A percentile compares a stretch with the other conserved stretches of the same genome.
Evolutionary conservation across 2,113 vertebrate genomes (phyloP).

Genomic region (Lynx canadensis): DNA sequence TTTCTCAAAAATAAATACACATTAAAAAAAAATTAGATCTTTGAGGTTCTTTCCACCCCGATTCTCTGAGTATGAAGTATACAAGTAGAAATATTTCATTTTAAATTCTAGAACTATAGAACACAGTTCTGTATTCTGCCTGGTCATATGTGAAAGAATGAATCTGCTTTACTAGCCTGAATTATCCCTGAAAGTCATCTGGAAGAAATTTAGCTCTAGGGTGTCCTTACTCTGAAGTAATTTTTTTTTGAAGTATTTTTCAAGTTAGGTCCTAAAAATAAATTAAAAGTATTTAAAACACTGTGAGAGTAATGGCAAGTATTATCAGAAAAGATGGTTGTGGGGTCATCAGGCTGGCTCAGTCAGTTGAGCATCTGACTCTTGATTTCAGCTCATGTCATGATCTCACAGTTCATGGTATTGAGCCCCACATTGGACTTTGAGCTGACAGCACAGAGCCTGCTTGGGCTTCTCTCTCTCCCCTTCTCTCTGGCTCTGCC

Average conservation of each 20-base stretch:
- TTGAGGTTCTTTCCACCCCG: not conserved
- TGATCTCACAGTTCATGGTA: no score
- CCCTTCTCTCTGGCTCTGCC: no score
- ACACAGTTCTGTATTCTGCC: not conserved
- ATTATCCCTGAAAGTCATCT: constrained; percentile 60
- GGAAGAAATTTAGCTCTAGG: constrained; percentile 59
- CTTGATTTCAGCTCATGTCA: no score
- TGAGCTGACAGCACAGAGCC: no score
- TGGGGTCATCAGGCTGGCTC: not conserved
- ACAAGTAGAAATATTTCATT: not conserved
- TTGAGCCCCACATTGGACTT: no score
- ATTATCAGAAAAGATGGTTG: constrained; percentile 58
- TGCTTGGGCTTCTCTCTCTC: no score
- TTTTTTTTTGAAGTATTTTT: constrained; percentile 62
- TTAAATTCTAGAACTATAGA: not conserved
- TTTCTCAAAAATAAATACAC: no score
- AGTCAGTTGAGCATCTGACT: no score
- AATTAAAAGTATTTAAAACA: constrained; percentile 58
- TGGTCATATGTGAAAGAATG: constrained; percentile 48
- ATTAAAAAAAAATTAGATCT: not conserved
- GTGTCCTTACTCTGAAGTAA: constrained; percentile 62
- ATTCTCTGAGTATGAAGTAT: not conserved
- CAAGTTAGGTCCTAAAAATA: constrained; percentile 49
- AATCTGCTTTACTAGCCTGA: constrained; percentile 19
- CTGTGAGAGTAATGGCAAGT: constrained; percentile 44